Evolutionary conservation across 2,797 vertebrate species (phyloP).

Genomic region (Intellagama lesueurii): DNA sequence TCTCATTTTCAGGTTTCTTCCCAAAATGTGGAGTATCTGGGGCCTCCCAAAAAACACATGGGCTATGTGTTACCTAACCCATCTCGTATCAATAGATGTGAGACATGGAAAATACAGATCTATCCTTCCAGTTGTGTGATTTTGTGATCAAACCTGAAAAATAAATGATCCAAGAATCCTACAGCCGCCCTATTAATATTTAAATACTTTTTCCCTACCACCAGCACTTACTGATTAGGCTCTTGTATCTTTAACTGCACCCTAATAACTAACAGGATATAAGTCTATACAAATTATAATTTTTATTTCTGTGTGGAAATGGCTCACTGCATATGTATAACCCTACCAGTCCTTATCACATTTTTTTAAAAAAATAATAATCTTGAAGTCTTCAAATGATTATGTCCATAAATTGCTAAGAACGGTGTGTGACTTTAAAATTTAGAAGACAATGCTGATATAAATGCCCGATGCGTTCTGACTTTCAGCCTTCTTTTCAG

Average conservation of each 20-base stretch:
- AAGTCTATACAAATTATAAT: not conserved
- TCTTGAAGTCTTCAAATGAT: not conserved
- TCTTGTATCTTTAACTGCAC: not conserved
- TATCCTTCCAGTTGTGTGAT: not conserved
- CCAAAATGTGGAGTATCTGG: too few species aligned
- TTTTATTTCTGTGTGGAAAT: not conserved
- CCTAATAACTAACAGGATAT: not conserved
- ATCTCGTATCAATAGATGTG: too few species aligned
- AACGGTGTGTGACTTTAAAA: not conserved
- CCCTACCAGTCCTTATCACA: not conserved
- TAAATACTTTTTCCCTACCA: not conserved
- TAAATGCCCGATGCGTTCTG: conserved; percentile 11
- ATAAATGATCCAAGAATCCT: not conserved
- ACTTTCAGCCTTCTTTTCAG: not conserved
- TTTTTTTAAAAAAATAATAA: too few species aligned
- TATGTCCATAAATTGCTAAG: not conserved
- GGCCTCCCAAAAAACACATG: too few species aligned
- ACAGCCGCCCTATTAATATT: not conserved
- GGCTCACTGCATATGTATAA: not conserved
- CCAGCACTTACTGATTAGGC: too few species aligned
- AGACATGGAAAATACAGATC: not conserved
- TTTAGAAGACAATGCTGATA: not conserved
- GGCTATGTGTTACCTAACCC: too few species aligned
- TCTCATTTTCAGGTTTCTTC: too few species aligned
- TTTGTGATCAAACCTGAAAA: not conserved